Evolutionary conservation across 2,797 vertebrate genomes (phyloP).

Genomic region (Melanotaenia parkinsoni): DNA sequence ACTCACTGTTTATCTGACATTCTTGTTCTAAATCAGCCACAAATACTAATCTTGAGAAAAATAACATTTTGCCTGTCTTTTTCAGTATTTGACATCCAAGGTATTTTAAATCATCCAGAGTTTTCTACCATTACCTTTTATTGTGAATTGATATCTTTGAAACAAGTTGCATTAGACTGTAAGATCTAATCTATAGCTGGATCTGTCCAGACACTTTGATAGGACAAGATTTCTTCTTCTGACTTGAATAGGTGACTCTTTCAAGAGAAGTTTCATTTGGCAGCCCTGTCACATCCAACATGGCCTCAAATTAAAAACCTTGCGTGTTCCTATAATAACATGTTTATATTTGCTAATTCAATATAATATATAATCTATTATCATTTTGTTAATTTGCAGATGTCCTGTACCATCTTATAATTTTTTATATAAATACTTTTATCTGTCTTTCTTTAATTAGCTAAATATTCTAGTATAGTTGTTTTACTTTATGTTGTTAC

Average conservation of each 20-base stretch:
- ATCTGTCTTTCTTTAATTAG: neutral
- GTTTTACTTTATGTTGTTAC: neutral
- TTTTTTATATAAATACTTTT: neutral
- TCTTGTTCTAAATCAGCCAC: constrained; percentile 22
- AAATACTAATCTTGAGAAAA: constrained; percentile 26
- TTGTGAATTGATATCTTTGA: constrained; percentile 3
- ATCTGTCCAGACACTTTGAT: neutral
- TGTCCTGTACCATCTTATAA: neutral
- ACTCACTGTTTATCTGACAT: constrained; percentile 14
- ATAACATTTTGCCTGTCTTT: constrained; percentile 23
- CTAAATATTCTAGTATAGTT: neutral
- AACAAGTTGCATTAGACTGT: neutral
- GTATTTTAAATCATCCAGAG: constrained; percentile 22
- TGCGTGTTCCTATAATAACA: neutral
- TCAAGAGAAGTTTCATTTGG: neutral
- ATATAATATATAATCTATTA: neutral
- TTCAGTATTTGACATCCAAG: constrained; percentile 3
- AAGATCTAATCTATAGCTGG: neutral
- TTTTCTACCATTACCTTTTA: neutral
- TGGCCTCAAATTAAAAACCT: neutral
- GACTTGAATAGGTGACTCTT: neutral
- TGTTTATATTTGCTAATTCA: neutral
- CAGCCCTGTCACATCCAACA: neutral
- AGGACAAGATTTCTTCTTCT: neutral
- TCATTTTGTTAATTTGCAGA: neutral